Base-by-base conservation (phyloP, 1,140 invertebrate genomes). In the Potamilus streckersoni region DNA sequence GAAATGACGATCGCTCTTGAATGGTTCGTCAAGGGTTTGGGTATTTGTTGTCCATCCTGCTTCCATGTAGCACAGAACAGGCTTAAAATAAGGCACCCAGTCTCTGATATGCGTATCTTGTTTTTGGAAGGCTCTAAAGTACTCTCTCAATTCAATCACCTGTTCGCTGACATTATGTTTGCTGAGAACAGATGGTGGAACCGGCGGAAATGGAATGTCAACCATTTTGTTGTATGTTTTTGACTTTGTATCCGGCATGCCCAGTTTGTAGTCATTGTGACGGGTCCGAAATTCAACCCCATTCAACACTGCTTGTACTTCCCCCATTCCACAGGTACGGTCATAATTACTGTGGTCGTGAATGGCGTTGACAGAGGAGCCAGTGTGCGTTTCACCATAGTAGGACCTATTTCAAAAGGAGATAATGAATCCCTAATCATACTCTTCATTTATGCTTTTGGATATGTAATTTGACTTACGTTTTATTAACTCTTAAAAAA, bases 211-310 rank as follows among this genome's bases (percentile, higher is more conserved):
- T 15, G 84, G 81, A 20, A 88, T 81, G 31, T 86, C 78, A 69
- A 87, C 85, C 8, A 69, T 75, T 13, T 55, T 72, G 31, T 82
- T 71, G 65, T 83, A 86, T 2, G 49, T 61, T 4, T 74, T 74
- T 14, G 20, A 71, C 14, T 20, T 78, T 17, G 17, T 78, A 66
- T 74, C 74, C 0, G 87, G 85, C 82, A 82, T 85, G 20, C 49
- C 59, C 6, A 86, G 76, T 69, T 80, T 79, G 73, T 87, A 88
- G 76, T 88, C 87, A 70, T 88, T 88, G 70, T 88, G 86, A 15
- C 86, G 74, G 2, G 87, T 88, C 58, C 85, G 74, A 79, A 88
- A 87, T 58, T 87, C 82, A 4, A 86, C 81, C 0, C 87, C 87
- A 76, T 88, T 88, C 16, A 88, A 61, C 1, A 84, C 83, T 2